Evolutionary conservation across 2,113 vertebrate genomes (phyloP).

Genomic region (Haliaeetus leucogaster): DNA sequence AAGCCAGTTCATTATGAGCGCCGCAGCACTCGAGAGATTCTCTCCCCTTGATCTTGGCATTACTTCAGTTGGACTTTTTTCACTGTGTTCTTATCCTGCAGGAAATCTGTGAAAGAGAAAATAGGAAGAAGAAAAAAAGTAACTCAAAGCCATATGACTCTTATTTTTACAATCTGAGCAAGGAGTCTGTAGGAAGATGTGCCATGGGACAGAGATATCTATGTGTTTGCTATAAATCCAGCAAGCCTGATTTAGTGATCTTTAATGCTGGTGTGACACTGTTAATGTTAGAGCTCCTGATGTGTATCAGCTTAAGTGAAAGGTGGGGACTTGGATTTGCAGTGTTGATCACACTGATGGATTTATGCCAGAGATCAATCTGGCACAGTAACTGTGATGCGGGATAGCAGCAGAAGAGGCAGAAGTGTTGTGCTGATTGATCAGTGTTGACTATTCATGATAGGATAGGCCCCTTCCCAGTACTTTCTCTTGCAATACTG

Average conservation of each 20-base stretch:
- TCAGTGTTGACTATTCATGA: background rate
- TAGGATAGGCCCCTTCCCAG: background rate
- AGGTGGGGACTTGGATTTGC: background rate
- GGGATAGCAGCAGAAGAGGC: background rate
- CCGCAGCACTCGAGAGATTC: background rate
- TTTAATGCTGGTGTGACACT: background rate
- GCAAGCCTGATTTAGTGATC: background rate
- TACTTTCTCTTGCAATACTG: background rate
- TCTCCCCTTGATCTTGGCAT: conserved; percentile 48
- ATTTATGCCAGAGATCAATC: background rate
- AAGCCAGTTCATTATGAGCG: conserved; percentile 20
- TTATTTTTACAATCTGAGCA: background rate
- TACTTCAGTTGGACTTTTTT: conserved; percentile 30
- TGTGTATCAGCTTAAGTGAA: background rate
- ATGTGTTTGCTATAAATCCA: background rate
- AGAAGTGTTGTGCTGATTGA: background rate
- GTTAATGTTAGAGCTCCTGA: background rate
- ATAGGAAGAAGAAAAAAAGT: conserved; percentile 14
- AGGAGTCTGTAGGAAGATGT: background rate
- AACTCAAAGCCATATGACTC: background rate
- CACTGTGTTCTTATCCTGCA: conserved; percentile 15
- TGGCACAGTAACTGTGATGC: background rate
- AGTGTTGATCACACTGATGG: fast-evolving
- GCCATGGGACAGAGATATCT: background rate
- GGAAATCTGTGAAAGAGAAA: conserved; percentile 58